Percentiles rank a stretch among this genome's conserved stretches.
Evolutionary conservation across 2,113 vertebrate species (phyloP).

Genomic region (Cynoglossus semilaevis): DNA sequence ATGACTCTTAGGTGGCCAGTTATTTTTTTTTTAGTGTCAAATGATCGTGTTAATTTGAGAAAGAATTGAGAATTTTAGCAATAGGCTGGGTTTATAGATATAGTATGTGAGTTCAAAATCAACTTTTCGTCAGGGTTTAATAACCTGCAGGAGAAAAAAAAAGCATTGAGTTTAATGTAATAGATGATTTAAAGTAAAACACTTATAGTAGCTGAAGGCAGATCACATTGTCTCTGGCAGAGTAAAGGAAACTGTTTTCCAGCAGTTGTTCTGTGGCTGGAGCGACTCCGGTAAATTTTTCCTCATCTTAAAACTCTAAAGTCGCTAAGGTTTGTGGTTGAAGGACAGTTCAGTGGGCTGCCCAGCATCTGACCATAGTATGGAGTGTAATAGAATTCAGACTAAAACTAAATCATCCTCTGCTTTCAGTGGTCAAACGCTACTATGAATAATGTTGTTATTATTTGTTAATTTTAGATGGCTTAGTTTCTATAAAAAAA

Average conservation of each 20-base stretch:
- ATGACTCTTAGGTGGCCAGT: slow-evolving; percentile 49
- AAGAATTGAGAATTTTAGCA: slow-evolving; percentile 21
- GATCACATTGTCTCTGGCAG: slow-evolving; percentile 13
- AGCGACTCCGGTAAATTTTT: background rate
- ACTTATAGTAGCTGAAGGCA: slow-evolving; percentile 6
- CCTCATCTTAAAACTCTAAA: background rate
- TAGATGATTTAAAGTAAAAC: slow-evolving; percentile 11
- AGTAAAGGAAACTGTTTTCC: slow-evolving; percentile 43
- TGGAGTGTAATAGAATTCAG: slow-evolving; percentile 68
- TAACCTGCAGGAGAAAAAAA: background rate
- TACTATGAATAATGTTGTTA: slow-evolving; percentile 63
- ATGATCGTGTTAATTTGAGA: slow-evolving; percentile 30
- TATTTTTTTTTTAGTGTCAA: slow-evolving; percentile 40
- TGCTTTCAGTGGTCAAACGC: slow-evolving; percentile 68
- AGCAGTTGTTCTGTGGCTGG: slow-evolving; percentile 47
- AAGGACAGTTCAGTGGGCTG: slow-evolving; percentile 11
- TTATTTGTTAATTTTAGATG: slow-evolving; percentile 72
- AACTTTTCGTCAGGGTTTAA: slow-evolving; percentile 1
- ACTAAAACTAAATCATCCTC: slow-evolving; percentile 62
- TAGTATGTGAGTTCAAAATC: slow-evolving; percentile 18
- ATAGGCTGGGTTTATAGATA: slow-evolving; percentile 22
- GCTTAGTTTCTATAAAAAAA: slow-evolving; percentile 65
- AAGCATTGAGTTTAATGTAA: slow-evolving; percentile 15
- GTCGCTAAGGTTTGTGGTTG: slow-evolving; percentile 9
- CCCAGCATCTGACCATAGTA: slow-evolving; percentile 23